Base-by-base conservation (phyloP, 1,140 invertebrate genomes). In the Andricus grossulariae region DNA sequence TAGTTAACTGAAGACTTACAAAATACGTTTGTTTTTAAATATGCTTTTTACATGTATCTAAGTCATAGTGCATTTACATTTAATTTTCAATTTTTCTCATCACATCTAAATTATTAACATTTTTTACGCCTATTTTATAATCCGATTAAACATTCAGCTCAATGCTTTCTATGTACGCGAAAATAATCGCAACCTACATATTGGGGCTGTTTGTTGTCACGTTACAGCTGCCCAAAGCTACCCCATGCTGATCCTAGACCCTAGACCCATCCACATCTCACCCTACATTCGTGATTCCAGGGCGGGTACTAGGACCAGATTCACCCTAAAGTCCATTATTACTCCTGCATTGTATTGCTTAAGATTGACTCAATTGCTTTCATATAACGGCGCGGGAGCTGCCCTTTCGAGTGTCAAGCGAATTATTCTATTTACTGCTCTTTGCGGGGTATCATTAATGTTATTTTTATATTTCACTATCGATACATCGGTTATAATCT, bases 291-390 rank as follows among this genome's bases (percentile, higher is more conserved):
- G 60, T 51, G 76, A 51, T 74, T 80, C 80, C 71, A 75, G 81
- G 81, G 84, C 84, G 74, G 77, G 57, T 80, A 84, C 82, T 75
- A 85, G 83, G 82, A 85, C 84, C 86, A 89, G 90, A 90, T 88
- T 91, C 89, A 90, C 89, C 88, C 90, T 88, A 86, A 79, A 88
- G 84, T 89, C 90, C 88, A 91, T 91, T 91, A 91, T 91, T 91
- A 90, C 89, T 83, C 90, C 80, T 91, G 90, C 91, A 91, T 91
- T 91, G 89, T 91, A 88, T 88, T 89, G 90, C 89, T 90, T 86
- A 91, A 91, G 89, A 90, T 89, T 88, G 89, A 88, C 90, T 91
- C 90, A 89, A 91, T 91, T 91, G 90, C 90, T 91, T 91, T 91
- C 88, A 88, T 91, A 91, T 91, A 91, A 91, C 88, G 86, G 39